phyloP scores from a whole-genome alignment of 2,113 vertebrate species.

The Prunella himalayana region DNA sequence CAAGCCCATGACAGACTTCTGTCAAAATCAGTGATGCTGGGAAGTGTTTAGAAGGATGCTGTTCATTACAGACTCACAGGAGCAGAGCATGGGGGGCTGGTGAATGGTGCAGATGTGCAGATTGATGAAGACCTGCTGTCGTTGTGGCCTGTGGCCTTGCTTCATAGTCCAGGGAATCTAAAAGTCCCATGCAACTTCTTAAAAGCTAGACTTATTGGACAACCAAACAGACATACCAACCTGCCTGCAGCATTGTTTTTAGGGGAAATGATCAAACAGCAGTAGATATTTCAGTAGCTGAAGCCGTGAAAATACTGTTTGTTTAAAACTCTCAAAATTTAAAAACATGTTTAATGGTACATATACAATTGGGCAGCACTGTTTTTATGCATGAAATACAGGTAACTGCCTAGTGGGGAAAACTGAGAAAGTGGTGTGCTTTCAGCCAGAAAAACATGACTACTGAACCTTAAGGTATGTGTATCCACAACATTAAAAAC shows the following conservation, averaged over 20 bases:
- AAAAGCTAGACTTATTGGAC: not conserved
- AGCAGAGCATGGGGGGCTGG: not conserved
- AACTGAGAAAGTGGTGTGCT: not conserved
- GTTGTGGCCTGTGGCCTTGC: not conserved
- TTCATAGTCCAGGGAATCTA: not conserved
- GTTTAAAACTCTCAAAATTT: not conserved
- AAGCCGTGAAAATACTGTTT: not conserved
- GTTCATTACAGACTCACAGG: not conserved
- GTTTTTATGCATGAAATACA: not conserved
- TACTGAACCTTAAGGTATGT: not conserved
- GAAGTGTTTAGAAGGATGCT: not conserved
- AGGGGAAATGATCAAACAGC: not conserved
- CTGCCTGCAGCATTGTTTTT: not conserved
- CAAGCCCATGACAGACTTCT: not conserved
- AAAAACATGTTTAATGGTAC: not conserved
- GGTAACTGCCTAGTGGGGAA: not conserved
- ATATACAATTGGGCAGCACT: not conserved
- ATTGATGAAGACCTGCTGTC: not conserved
- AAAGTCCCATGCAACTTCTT: not conserved
- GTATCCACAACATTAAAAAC: not conserved
- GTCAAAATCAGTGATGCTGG: not conserved
- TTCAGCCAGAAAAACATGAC: not conserved
- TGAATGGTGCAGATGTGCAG: not conserved
- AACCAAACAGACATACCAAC: accelerated
- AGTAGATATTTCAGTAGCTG: not conserved